These are phyloP conservation scores for Sinodicranocentrus sp. DNA, from an alignment of 2,888 invertebrate genomes.

Conservation along the genomic window DNA sequence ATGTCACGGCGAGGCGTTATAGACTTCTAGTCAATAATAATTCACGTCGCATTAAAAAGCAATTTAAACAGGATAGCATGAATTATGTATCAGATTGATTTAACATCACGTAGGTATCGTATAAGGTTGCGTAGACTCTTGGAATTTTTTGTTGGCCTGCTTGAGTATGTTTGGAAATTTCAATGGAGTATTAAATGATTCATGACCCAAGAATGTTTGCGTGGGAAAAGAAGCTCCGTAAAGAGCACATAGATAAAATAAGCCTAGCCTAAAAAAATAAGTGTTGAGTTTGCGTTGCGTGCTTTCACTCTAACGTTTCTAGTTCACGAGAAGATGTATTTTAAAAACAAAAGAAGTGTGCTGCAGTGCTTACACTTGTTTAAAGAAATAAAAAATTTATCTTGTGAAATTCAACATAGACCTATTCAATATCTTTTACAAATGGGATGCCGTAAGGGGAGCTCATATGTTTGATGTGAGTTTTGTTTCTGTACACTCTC, in stretches of 20 bases:
- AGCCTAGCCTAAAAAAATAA: too few species aligned
- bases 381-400: too few species aligned
- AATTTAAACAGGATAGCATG: conserved; percentile 37
- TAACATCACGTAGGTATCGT: conserved; percentile 4
- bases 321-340: too few species aligned
- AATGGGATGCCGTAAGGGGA: neutral
- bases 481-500: too few species aligned
- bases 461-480: neutral
- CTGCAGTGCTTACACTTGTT: too few species aligned
- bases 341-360: too few species aligned
- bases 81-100: conserved; percentile 66
- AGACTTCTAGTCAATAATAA: conserved; percentile 24
- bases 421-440: too few species aligned
- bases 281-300: too few species aligned
- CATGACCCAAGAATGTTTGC: conserved; percentile 30
- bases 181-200: conserved; percentile 57
- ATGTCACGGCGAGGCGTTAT: conserved; percentile 20
- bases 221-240: neutral
- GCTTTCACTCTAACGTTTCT: too few species aligned
- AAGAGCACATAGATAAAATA: too few species aligned
- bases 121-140: neutral
- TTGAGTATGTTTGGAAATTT: conserved; percentile 23
- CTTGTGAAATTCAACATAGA: too few species aligned
- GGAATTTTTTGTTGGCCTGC: conserved; percentile 37
- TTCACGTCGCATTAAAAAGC: conserved; percentile 22